phyloP scores from a whole-genome alignment of 2,888 invertebrate species.

The Trissoscelio sp. region DNA sequence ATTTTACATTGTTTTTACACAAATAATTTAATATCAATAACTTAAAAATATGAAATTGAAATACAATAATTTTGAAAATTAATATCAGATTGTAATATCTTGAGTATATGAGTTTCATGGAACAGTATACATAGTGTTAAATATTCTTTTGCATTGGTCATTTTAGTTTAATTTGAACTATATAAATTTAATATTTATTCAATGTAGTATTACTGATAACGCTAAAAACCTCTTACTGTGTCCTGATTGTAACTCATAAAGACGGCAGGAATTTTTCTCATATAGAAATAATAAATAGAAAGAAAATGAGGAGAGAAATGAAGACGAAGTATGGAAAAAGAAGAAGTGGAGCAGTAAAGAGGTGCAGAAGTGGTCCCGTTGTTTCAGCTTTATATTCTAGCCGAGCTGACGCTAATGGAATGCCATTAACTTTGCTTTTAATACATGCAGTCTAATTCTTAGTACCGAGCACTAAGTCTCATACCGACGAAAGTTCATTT shows the following conservation, averaged over 20 bases:
- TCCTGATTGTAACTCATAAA: background rate
- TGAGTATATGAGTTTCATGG: no score
- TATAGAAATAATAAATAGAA: conserved; percentile 30
- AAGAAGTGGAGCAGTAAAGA: conserved; percentile 45
- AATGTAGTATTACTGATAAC: background rate
- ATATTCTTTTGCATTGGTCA: no score
- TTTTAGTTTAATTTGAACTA: no score
- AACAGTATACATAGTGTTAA: no score
- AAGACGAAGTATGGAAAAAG: conserved; percentile 58
- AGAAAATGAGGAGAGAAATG: conserved; percentile 53
- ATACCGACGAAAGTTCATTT: conserved; percentile 34
- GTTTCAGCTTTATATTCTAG: conserved; percentile 73
- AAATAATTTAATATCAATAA: no score
- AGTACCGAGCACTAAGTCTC: conserved; percentile 23
- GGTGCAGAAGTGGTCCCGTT: conserved; percentile 66
- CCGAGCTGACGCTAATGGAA: conserved; percentile 74
- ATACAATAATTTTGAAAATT: no score
- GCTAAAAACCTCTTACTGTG: background rate
- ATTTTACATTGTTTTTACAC: no score
- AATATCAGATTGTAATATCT: no score
- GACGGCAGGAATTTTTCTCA: conserved; percentile 14
- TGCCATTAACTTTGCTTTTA: conserved; percentile 73
- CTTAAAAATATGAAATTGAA: no score
- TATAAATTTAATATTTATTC: background rate
- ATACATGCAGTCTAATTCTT: conserved; percentile 69